Evolutionary conservation across 64 coral and sea anemone species (phyloP).

Genomic region (Trachythela sp.): DNA sequence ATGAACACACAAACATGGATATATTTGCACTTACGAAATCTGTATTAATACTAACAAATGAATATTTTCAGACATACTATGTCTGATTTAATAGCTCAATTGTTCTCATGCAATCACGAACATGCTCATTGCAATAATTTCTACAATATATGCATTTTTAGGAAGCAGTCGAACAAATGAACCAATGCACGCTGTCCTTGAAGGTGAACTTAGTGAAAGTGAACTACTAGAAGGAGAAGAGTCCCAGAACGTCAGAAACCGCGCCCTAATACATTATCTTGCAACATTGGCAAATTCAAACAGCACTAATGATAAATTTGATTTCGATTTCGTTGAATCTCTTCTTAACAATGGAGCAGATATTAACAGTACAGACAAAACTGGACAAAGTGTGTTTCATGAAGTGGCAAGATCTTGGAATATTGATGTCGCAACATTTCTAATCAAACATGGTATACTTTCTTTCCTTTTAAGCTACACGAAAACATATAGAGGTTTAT

Average conservation of each 20-base stretch:
- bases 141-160: background rate
- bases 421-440: constrained; percentile 11
- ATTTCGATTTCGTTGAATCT: constrained; percentile 18
- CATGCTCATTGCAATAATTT: no score
- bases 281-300: background rate
- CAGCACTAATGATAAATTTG: background rate
- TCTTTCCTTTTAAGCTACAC: background rate
- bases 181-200: background rate
- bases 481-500: background rate
- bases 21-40: no score
- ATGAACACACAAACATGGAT: no score
- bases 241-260: background rate
- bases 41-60: no score
- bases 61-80: no score
- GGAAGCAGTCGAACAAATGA: background rate
- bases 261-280: constrained; percentile 2
- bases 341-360: constrained; percentile 14
- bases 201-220: background rate
- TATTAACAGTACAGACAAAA: background rate
- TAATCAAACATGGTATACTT: background rate
- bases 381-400: constrained; percentile 6
- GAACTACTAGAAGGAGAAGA: background rate
- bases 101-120: no score
- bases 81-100: no score
- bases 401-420: constrained; percentile 21